A percentile compares a stretch with the other conserved stretches of the same genome.
These are phyloP conservation scores for Alloplasta piceator DNA, from an alignment of 2,888 invertebrate genomes.

Conservation along the genomic window DNA sequence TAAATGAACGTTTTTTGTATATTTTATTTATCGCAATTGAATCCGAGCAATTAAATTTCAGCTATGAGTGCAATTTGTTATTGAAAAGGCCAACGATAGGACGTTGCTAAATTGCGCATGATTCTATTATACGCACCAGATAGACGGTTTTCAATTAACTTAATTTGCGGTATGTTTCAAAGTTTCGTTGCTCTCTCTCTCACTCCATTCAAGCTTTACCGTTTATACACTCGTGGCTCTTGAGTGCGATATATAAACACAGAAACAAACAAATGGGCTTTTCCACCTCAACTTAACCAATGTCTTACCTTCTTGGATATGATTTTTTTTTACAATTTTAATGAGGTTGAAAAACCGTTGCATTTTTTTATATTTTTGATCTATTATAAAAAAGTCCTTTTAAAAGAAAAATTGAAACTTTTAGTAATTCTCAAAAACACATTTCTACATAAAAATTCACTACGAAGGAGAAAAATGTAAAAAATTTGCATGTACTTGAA, in stretches of 20 bases:
- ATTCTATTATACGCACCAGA: slow-evolving; percentile 3
- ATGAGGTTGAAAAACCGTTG: too few relatives aligned
- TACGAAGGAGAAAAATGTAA: too few relatives aligned
- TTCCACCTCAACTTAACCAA: neutral
- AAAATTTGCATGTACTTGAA: too few relatives aligned
- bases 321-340: too few relatives aligned
- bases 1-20: too few relatives aligned
- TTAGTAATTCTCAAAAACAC: too few relatives aligned
- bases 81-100: neutral
- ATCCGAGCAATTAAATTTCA: neutral
- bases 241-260: slow-evolving; percentile 13
- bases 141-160: slow-evolving; percentile 67
- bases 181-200: slow-evolving; percentile 54
- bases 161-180: slow-evolving; percentile 68
- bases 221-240: slow-evolving; percentile 47
- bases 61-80: neutral
- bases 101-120: slow-evolving; percentile 2
- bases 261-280: slow-evolving; percentile 16
- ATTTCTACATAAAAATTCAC: too few relatives aligned
- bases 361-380: too few relatives aligned
- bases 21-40: too few relatives aligned
- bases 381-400: too few relatives aligned
- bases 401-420: too few relatives aligned
- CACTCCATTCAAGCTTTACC: slow-evolving; percentile 35
- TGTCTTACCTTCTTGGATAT: too few relatives aligned